Conservation (phyloP, 2,113 vertebrate species). For the Arvicanthis niloticus region DNA sequence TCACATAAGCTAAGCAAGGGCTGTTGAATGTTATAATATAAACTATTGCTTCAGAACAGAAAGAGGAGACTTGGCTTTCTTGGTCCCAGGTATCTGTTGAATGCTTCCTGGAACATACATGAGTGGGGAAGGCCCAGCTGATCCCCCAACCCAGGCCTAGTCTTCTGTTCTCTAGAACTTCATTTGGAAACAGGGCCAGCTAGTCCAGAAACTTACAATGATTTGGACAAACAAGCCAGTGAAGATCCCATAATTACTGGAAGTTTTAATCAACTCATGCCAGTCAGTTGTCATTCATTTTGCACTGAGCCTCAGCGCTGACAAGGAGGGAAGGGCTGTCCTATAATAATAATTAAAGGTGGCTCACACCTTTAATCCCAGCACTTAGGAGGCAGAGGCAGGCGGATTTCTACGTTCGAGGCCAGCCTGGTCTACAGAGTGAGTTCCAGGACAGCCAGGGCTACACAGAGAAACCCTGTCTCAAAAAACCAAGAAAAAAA, state of each 20-base stretch:
- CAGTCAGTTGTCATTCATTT: constrained; percentile 84
- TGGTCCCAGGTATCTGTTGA: background rate
- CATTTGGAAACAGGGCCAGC: constrained; percentile 43
- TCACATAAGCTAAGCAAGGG: background rate
- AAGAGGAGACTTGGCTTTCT: background rate
- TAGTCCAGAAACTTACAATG: constrained; percentile 76
- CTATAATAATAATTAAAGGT: constrained; percentile 73
- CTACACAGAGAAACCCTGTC: too few species aligned
- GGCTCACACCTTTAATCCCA: too few species aligned
- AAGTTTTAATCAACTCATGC: constrained; percentile 87
- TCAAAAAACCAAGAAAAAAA: constrained; percentile 40
- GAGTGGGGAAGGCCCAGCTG: background rate
- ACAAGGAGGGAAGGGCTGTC: constrained; percentile 43
- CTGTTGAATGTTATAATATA: background rate
- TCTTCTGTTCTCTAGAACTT: background rate
- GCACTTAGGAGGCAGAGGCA: too few species aligned
- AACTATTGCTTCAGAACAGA: background rate
- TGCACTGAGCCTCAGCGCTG: constrained; percentile 78
- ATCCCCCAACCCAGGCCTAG: background rate
- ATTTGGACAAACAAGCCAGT: constrained; percentile 80
- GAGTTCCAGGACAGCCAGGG: too few species aligned
- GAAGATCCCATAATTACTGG: constrained; percentile 83
- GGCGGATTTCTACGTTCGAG: too few species aligned
- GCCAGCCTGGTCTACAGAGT: too few species aligned
- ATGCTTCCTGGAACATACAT: background rate